These are phyloP conservation scores for Lutjanus argentimaculatus DNA, from an alignment of 2,797 vertebrate species.

Conservation along the genomic window DNA sequence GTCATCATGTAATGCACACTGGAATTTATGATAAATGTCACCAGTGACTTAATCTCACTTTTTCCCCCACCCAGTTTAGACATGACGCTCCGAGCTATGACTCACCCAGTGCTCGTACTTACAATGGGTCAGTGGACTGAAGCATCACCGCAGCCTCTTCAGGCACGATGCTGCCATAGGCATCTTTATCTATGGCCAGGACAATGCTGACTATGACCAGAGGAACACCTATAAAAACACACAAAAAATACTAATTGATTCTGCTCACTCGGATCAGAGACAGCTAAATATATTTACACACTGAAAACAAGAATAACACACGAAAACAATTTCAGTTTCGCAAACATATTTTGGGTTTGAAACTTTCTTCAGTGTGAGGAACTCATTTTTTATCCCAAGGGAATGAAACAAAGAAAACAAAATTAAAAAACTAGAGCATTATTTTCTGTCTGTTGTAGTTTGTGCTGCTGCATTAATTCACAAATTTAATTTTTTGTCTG, in stretches of 20 bases:
- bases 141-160: neutral
- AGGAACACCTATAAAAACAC: slow-evolving; percentile 81
- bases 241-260: neutral
- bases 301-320: neutral
- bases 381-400: no score
- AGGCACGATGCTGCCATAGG: slow-evolving; percentile 79
- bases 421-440: neutral
- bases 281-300: neutral
- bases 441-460: no score
- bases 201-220: slow-evolving; percentile 84
- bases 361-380: neutral
- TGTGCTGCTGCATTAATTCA: no score
- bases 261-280: neutral
- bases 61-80: neutral
- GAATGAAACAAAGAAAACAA: neutral
- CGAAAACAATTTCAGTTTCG: neutral
- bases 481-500: neutral
- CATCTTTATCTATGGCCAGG: slow-evolving; percentile 86
- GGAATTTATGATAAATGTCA: slow-evolving; percentile 10
- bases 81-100: neutral
- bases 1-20: neutral
- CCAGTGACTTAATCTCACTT: neutral
- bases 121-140: slow-evolving; percentile 83
- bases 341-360: neutral
- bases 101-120: slow-evolving; percentile 76